A percentile compares a stretch with the other conserved stretches of the same genome.
phyloP scores from a whole-genome alignment of 1,140 invertebrate genomes.

The Cardiocondyla obscurior region DNA sequence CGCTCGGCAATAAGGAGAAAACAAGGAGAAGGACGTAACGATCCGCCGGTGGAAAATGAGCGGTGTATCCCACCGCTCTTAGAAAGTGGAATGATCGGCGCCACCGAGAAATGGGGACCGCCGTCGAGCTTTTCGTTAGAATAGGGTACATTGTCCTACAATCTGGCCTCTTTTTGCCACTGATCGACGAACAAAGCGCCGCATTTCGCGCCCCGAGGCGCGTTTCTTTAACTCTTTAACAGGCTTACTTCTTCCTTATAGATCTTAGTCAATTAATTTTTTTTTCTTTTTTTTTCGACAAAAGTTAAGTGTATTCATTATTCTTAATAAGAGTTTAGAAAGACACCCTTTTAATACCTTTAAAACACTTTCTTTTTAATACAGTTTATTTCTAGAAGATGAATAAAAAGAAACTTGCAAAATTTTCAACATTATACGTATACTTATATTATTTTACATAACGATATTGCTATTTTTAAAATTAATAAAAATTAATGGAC shows the following conservation, averaged over 20 bases:
- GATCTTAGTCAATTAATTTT: not conserved
- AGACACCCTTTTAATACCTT: not conserved
- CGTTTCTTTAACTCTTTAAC: constrained; percentile 5
- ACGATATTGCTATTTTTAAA: not conserved
- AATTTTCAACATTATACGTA: not conserved
- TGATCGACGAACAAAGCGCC: constrained; percentile 37
- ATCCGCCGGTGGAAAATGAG: constrained; percentile 46
- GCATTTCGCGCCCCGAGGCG: not conserved
- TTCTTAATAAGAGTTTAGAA: not conserved
- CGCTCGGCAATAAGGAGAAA: constrained; percentile 51
- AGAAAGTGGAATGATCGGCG: constrained; percentile 18
- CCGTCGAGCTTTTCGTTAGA: not conserved
- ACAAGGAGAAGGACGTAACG: constrained; percentile 50
- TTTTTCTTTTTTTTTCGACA: too few species aligned
- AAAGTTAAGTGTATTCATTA: not conserved
- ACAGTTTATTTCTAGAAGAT: not conserved
- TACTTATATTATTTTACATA: not conserved
- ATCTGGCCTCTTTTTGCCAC: constrained; percentile 4
- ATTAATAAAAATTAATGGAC: not conserved
- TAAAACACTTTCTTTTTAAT: not conserved
- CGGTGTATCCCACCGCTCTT: not conserved
- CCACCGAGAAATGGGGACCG: not conserved
- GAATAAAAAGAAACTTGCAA: not conserved
- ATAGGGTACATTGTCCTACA: constrained; percentile 30
- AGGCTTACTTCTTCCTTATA: not conserved